Evolutionary conservation across 2,888 invertebrate species (phyloP).

Genomic region (Megastigmus dorsalis): DNA sequence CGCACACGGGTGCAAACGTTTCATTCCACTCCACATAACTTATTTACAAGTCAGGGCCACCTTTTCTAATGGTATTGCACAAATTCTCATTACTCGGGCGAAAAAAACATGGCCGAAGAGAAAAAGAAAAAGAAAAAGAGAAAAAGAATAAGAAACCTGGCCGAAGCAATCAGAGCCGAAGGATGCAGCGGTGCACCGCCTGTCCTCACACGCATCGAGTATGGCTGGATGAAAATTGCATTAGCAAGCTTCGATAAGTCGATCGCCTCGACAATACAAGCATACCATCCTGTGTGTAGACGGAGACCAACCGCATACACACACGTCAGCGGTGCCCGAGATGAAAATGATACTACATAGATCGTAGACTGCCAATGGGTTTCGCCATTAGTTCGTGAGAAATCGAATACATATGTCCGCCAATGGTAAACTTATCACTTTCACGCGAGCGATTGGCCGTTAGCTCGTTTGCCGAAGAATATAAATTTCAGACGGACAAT

Average conservation of each 20-base stretch:
- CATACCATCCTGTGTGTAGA: too few species aligned
- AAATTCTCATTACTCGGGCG: neutral
- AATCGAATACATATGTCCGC: constrained; percentile 22
- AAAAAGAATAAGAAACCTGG: too few species aligned
- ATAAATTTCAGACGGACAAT: constrained; percentile 30
- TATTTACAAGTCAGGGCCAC: too few species aligned
- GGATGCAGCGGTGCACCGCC: too few species aligned
- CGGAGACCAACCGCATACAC: neutral
- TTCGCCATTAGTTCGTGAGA: constrained; percentile 35
- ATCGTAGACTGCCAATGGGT: neutral
- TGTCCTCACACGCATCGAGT: neutral
- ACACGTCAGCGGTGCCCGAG: neutral
- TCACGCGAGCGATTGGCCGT: constrained; percentile 44
- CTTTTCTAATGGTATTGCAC: too few species aligned
- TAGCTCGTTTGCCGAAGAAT: constrained; percentile 21
- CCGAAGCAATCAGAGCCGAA: too few species aligned
- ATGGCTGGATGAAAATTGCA: neutral
- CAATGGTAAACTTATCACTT: constrained; percentile 32
- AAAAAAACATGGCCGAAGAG: neutral
- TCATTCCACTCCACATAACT: too few species aligned
- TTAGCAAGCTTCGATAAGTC: neutral
- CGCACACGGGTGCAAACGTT: too few species aligned
- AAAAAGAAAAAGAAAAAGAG: too few species aligned
- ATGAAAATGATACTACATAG: neutral
- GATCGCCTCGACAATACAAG: neutral